These are phyloP conservation scores for Cydia amplana DNA, from an alignment of 1,140 invertebrate genomes.

Conservation along the genomic window DNA sequence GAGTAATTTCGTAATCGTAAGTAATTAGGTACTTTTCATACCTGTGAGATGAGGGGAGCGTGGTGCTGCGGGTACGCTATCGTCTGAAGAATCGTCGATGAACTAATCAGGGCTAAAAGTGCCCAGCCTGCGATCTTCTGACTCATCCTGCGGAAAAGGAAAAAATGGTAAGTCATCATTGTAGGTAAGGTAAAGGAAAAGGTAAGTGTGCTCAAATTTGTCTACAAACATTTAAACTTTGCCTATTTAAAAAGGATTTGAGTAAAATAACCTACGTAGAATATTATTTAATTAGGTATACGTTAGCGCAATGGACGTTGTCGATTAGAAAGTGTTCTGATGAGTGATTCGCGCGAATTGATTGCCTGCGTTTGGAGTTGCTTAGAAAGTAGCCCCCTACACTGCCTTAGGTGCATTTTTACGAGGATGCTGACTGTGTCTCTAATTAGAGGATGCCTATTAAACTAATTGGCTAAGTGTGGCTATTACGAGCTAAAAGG, in stretches of 20 bases:
- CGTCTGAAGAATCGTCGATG: constrained; percentile 78
- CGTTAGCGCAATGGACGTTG: constrained; percentile 51
- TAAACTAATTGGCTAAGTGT: constrained; percentile 49
- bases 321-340: constrained; percentile 75
- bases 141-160: constrained; percentile 71
- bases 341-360: constrained; percentile 71
- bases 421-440: constrained; percentile 49
- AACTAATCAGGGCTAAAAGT: constrained; percentile 78
- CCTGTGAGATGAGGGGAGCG: constrained; percentile 74
- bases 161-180: constrained; percentile 43
- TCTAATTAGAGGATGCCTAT: constrained; percentile 68
- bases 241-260: background rate
- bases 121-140: constrained; percentile 78
- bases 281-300: constrained; percentile 49
- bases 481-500: constrained; percentile 30
- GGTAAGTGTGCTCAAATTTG: constrained; percentile 25
- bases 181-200: background rate
- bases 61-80: constrained; percentile 79
- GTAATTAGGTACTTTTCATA: constrained; percentile 40
- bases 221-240: background rate
- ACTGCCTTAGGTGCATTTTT: constrained; percentile 55
- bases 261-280: constrained; percentile 14
- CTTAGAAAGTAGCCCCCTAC: constrained; percentile 69
- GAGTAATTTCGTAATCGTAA: constrained; percentile 8
- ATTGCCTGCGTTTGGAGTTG: constrained; percentile 64